phyloP scores from a whole-genome alignment of 2,797 vertebrate species.

The Macroramphosus scolopax region DNA sequence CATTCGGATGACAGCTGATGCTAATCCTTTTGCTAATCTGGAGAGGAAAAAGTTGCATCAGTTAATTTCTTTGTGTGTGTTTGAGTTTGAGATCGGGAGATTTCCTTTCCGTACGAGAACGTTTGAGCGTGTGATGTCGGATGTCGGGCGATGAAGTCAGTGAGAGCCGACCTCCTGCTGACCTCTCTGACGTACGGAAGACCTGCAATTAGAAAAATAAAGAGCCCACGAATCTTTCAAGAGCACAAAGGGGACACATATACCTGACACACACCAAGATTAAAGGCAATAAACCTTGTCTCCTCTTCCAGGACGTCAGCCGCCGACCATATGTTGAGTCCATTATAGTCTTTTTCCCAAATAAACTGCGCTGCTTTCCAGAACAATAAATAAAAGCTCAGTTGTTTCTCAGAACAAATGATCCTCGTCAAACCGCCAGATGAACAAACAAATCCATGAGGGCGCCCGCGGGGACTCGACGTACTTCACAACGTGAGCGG shows the following conservation, averaged over 20 bases:
- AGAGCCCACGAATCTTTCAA: background rate
- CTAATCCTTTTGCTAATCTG: conserved; percentile 17
- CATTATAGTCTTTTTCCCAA: conserved; percentile 27
- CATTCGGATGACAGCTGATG: conserved; percentile 19
- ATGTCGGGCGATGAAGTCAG: no score
- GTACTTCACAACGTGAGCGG: conserved; percentile 25
- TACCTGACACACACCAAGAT: background rate
- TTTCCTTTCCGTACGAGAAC: no score
- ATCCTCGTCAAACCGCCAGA: conserved; percentile 42
- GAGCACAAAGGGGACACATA: background rate
- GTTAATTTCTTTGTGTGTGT: conserved; percentile 6
- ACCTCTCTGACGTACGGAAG: no score
- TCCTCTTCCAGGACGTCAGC: no score
- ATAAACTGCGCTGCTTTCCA: conserved; percentile 37
- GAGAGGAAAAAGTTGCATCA: conserved; percentile 10
- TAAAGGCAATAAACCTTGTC: no score
- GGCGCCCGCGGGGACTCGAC: conserved; percentile 21
- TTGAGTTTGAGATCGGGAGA: background rate
- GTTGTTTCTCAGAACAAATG: conserved; percentile 52
- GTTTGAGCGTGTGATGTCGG: no score
- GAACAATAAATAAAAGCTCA: conserved; percentile 58
- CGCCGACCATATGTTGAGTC: conserved; percentile 17
- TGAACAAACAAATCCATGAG: conserved; percentile 40
- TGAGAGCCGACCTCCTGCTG: no score
- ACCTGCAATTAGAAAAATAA: background rate